Conservation (phyloP, 2,113 vertebrate genomes). For the Talpa occidentalis region DNA sequence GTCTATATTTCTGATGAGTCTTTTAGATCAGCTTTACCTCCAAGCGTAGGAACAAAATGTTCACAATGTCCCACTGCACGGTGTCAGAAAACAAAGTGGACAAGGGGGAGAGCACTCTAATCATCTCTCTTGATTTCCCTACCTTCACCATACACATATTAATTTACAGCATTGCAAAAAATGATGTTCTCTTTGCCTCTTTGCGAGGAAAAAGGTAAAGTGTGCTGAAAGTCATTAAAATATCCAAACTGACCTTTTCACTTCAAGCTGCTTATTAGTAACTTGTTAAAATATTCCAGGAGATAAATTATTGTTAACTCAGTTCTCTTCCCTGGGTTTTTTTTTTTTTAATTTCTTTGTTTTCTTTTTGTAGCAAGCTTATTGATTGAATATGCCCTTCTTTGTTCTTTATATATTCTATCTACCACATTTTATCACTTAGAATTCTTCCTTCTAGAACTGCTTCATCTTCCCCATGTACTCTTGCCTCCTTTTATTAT, state of each 20-base stretch:
- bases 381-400: neutral
- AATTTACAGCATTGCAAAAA: neutral
- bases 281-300: neutral
- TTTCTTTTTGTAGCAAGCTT: neutral
- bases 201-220: neutral
- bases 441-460: neutral
- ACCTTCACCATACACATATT: neutral
- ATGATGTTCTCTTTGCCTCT: neutral
- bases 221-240: neutral
- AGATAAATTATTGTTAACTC: neutral
- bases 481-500: neutral
- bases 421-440: neutral
- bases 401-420: neutral
- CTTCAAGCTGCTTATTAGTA: neutral
- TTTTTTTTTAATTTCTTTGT: neutral
- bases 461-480: neutral
- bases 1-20: constrained; percentile 32
- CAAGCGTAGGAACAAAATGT: neutral
- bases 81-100: neutral
- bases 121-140: neutral
- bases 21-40: neutral
- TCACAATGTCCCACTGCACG: neutral
- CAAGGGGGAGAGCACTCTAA: neutral
- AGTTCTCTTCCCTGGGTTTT: neutral
- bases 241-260: neutral